Evolutionary conservation across 37 sponge, comb jelly and placozoan genomes (phyloP), one percentile per base, ranked within the genome.

Genomic region (Chondrilla cf. caribensis): DNA sequence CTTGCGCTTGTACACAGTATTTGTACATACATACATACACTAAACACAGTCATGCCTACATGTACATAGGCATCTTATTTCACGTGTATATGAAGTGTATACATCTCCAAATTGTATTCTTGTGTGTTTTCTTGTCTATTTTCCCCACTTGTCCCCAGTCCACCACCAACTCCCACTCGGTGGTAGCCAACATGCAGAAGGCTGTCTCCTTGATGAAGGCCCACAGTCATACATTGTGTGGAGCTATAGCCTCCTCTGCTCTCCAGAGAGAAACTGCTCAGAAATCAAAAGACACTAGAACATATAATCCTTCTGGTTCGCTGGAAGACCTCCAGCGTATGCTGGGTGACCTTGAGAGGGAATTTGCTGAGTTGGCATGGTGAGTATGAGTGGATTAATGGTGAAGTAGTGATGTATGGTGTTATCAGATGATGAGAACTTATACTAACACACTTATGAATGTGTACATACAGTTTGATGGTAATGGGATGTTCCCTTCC

Each of bases 81-180:
- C 64, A 62, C 22, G 15, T 22, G 64, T 62, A 26, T 60, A 28
- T 15, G 22, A 14, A 47, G 9, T 14, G 51, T 47, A 47, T 47
- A 11, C 11, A 28, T 62, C 18, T 29, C 35, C 22, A 29, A 29
- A 19, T 6, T 70, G 40, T 70, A 8, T 38, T 35, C 32, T 7
- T 38, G 38, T 70, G 71, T 70, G 18, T 31, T 35, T 37, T 8
- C 7, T 44, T 25, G 3, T 17, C 35, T 71, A 39, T 58, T 15
- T 71, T 80, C 38, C 22, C 43, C 8, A n/a, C n/a, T n/a, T n/a
- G n/a, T n/a, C n/a, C n/a, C n/a, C 75, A 87, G 87, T 87, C 87
- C 36, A 84, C 89, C 2, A 31, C 67, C 38, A 86, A 90, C 15
- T 93, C 93, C 22, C 90, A 93, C 81, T 93, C 93, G 3, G 82